Percentiles rank a stretch among this genome's conserved stretches.
Evolutionary conservation across 1,140 invertebrate species (phyloP).

Genomic region (Phymorhynchus buccinoides): DNA sequence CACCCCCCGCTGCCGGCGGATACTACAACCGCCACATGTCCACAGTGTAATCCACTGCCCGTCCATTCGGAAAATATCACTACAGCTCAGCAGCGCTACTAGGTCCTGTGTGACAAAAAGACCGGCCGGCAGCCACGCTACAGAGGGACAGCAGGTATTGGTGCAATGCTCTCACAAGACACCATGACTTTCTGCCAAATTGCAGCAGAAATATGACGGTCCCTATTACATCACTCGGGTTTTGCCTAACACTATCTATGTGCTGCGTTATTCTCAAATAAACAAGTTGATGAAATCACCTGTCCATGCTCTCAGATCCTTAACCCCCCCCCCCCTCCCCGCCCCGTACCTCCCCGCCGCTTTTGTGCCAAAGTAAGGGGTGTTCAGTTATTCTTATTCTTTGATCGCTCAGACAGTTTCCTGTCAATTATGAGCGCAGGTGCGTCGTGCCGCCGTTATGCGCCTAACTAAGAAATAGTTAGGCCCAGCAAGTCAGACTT

Average conservation of each 20-base stretch:
- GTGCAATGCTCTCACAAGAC: neutral
- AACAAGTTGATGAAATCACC: neutral
- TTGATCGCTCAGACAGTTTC: too few relatives aligned
- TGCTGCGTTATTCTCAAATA: neutral
- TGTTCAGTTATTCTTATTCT: too few relatives aligned
- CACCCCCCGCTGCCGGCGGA: neutral
- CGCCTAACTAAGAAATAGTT: too few relatives aligned
- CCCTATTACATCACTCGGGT: neutral
- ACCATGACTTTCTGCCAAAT: neutral
- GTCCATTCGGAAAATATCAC: neutral
- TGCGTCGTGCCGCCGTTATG: too few relatives aligned
- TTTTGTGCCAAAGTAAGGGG: too few relatives aligned
- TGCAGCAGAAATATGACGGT: constrained; percentile 5
- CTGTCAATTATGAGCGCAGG: too few relatives aligned
- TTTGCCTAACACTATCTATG: neutral
- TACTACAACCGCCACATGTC: too few relatives aligned
- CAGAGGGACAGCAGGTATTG: neutral
- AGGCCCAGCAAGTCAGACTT: too few relatives aligned
- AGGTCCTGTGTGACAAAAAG: neutral
- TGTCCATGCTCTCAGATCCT: neutral
- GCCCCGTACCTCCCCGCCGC: too few relatives aligned
- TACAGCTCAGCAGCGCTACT: neutral
- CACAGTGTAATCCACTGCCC: neutral
- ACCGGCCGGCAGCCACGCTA: neutral
- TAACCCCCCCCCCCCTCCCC: too few relatives aligned